Conservation (phyloP, 2,797 vertebrate species). For the Darevskia nairensis region DNA sequence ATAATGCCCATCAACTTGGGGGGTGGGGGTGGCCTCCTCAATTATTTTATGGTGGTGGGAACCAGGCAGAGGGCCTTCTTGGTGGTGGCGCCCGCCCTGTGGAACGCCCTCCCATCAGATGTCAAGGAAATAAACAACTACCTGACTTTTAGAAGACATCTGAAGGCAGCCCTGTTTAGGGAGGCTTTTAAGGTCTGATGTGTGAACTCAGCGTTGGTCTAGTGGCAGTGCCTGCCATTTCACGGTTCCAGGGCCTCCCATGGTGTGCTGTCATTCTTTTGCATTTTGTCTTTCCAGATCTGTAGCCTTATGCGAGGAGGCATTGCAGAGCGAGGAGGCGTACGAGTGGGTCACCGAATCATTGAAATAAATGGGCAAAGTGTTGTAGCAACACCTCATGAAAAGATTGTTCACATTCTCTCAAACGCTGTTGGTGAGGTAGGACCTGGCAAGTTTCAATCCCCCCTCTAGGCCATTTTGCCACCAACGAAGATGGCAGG, state of each 20-base stretch:
- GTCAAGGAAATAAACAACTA: no score
- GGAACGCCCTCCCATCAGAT: no score
- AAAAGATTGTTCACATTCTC: slow-evolving; percentile 96
- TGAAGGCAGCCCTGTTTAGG: no score
- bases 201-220: background rate
- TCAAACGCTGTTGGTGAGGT: slow-evolving; percentile 97
- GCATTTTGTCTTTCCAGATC: slow-evolving; percentile 80
- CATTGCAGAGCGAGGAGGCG: slow-evolving; percentile 94
- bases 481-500: slow-evolving; percentile 9
- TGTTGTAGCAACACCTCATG: slow-evolving; percentile 94
- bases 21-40: no score
- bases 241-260: background rate
- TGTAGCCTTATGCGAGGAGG: slow-evolving; percentile 98
- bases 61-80: no score
- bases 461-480: background rate
- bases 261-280: background rate
- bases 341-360: slow-evolving; percentile 96
- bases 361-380: slow-evolving; percentile 98
- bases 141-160: no score
- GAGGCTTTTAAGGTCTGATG: background rate
- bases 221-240: background rate
- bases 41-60: no score
- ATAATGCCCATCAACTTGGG: no score
- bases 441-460: slow-evolving; percentile 54
- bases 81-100: no score